These are phyloP conservation scores for Schizaphis graminum DNA, from an alignment of 2,888 invertebrate species.

Conservation along the genomic window DNA sequence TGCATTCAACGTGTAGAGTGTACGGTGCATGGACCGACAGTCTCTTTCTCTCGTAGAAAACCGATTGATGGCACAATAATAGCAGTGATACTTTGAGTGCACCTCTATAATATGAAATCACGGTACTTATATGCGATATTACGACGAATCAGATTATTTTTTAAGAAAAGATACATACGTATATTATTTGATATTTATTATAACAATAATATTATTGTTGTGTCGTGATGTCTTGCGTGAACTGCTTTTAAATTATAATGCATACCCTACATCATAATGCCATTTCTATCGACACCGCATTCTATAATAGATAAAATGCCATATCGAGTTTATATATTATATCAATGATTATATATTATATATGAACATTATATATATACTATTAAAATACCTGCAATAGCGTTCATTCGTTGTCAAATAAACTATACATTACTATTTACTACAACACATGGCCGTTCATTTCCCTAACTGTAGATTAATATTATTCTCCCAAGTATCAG, in stretches of 20 bases:
- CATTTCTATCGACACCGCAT: not conserved
- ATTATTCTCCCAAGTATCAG: not conserved
- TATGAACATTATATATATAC: not conserved
- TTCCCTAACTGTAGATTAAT: not conserved
- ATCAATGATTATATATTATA: too few species aligned
- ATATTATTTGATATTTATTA: not conserved
- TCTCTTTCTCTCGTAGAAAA: not conserved
- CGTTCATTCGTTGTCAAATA: not conserved
- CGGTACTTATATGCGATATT: not conserved
- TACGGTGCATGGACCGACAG: not conserved
- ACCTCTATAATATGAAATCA: not conserved
- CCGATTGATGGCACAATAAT: conserved; percentile 35
- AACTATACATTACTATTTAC: not conserved
- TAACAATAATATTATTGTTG: conserved; percentile 9
- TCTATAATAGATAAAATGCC: not conserved
- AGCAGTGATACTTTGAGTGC: not conserved
- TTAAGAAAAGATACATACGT: not conserved
- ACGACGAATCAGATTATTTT: conserved; percentile 1
- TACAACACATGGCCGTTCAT: not conserved
- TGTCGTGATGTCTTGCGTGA: not conserved
- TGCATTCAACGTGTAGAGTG: not conserved
- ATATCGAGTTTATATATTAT: conserved; percentile 5
- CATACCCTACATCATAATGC: not conserved
- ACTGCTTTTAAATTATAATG: not conserved
- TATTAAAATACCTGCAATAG: not conserved